A percentile compares a stretch with the other conserved stretches of the same genome.
These are phyloP conservation scores for Brotula barbata DNA, from an alignment of 2,797 vertebrate genomes.

Conservation along the genomic window DNA sequence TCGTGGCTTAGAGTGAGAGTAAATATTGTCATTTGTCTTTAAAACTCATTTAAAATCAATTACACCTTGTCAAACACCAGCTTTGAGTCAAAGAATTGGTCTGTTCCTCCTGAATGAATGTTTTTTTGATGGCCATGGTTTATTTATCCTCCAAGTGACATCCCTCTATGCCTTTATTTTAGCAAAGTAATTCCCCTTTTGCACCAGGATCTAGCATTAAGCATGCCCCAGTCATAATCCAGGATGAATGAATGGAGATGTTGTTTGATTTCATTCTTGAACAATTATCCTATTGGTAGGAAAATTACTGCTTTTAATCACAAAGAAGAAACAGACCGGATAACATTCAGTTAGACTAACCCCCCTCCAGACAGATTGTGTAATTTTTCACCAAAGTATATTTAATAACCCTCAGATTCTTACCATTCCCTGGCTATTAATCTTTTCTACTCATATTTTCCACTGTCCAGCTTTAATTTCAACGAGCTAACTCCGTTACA, in stretches of 20 bases:
- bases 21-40: not conserved
- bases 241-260: constrained; percentile 50
- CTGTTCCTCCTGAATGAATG: too few relatives aligned
- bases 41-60: not conserved
- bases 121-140: not conserved
- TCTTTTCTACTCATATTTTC: constrained; percentile 57
- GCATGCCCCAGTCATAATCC: constrained; percentile 34
- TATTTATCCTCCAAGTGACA: constrained; percentile 4
- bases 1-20: not conserved
- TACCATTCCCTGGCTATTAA: constrained; percentile 29
- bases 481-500: constrained; percentile 18
- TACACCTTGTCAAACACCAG: too few relatives aligned
- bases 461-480: constrained; percentile 44
- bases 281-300: constrained; percentile 55
- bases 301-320: constrained; percentile 55
- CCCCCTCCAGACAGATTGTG: constrained; percentile 49
- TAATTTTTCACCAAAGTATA: constrained; percentile 34
- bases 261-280: constrained; percentile 49
- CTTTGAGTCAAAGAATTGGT: too few relatives aligned
- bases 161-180: constrained; percentile 14
- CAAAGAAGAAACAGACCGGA: constrained; percentile 43
- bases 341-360: constrained; percentile 37
- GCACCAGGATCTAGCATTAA: constrained; percentile 31
- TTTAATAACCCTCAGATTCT: constrained; percentile 46
- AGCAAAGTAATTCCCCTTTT: constrained; percentile 28